These are phyloP conservation scores for Plagiodera versicolora DNA, from an alignment of 2,888 invertebrate species.

Conservation along the genomic window DNA sequence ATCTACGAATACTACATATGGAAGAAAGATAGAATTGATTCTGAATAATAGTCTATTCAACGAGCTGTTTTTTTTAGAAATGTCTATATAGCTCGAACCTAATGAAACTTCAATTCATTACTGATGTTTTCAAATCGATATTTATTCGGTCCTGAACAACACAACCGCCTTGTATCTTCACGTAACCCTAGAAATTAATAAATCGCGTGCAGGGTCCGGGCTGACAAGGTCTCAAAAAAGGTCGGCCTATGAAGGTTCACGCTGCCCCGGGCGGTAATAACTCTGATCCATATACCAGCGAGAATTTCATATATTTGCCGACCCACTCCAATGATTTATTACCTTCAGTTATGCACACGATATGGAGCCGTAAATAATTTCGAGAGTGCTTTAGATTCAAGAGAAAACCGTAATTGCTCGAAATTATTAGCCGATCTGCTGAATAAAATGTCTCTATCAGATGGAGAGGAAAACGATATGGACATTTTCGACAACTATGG, in stretches of 20 bases:
- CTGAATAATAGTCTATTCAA: too few species aligned
- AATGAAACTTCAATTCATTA: too few species aligned
- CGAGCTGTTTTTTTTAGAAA: too few species aligned
- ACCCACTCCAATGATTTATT: constrained; percentile 42
- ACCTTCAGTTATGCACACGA: constrained; percentile 39
- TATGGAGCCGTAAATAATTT: constrained; percentile 36
- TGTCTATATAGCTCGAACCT: too few species aligned
- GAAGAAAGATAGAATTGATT: too few species aligned
- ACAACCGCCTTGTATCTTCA: too few species aligned
- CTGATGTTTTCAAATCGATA: too few species aligned
- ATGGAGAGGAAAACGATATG: constrained; percentile 15
- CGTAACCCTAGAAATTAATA: constrained; percentile 20
- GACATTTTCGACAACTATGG: too few species aligned
- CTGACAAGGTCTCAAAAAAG: constrained; percentile 21
- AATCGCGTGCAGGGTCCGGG: constrained; percentile 34
- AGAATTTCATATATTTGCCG: constrained; percentile 48
- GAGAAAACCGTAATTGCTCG: constrained; percentile 26
- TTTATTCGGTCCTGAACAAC: too few species aligned
- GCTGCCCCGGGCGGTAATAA: constrained; percentile 45
- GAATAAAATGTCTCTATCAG: constrained; percentile 23
- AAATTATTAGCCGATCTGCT: constrained; percentile 33
- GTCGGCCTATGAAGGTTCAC: constrained; percentile 10
- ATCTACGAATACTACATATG: too few species aligned
- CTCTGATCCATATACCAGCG: constrained; percentile 45
- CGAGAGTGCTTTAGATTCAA: constrained; percentile 31